Conservation (phyloP, 2,113 vertebrate genomes). For the Uropsilus gracilis region DNA sequence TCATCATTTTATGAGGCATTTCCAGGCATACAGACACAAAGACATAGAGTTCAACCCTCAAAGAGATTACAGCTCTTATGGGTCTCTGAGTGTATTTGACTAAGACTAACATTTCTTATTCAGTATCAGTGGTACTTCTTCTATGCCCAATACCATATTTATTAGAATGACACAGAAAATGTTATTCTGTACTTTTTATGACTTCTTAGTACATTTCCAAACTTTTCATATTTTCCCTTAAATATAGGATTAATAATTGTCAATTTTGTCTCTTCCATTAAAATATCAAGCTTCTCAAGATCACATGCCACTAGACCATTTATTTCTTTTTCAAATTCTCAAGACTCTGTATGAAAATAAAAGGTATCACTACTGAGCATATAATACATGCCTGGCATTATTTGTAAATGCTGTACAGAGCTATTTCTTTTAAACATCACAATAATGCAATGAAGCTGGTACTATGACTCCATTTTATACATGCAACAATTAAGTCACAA, state of each 20-base stretch:
- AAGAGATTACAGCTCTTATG: background rate
- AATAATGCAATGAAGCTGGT: background rate
- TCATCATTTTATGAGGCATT: background rate
- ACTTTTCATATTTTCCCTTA: conserved; percentile 35
- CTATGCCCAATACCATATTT: background rate
- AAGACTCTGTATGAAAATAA: background rate
- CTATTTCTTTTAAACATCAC: background rate
- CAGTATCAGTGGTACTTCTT: background rate
- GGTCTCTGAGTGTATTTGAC: background rate
- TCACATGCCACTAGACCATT: background rate
- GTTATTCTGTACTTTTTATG: background rate
- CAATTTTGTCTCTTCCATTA: background rate
- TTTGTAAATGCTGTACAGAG: background rate
- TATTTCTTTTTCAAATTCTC: background rate
- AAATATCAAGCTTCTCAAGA: background rate
- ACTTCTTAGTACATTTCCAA: background rate
- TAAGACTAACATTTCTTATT: conserved; percentile 25
- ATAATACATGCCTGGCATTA: background rate
- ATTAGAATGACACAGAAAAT: conserved; percentile 22
- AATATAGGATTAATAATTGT: background rate
- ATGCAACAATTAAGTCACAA: no score
- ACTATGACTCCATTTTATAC: background rate
- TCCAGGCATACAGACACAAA: background rate
- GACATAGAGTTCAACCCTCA: background rate
- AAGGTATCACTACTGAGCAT: background rate